These are phyloP conservation scores for Silurus asotus DNA, from an alignment of 2,113 vertebrate species.

Conservation along the genomic window DNA sequence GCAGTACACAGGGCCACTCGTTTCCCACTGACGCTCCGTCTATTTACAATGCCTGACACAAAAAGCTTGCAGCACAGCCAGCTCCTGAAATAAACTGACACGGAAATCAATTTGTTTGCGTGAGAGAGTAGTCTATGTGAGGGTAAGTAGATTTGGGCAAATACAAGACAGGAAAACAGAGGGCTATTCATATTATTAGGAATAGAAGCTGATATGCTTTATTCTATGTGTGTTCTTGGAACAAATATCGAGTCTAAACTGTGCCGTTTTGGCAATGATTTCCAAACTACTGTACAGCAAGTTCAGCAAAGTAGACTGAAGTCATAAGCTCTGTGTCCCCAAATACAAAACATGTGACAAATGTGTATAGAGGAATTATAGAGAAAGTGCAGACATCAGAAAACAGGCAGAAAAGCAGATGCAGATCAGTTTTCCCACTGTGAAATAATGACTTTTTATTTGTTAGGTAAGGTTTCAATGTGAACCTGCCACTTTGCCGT, in stretches of 20 bases:
- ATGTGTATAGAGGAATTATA: constrained; percentile 18
- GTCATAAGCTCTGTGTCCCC: not conserved
- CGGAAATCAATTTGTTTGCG: constrained; percentile 41
- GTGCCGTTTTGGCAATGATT: not conserved
- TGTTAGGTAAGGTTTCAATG: not conserved
- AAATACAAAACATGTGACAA: constrained; percentile 18
- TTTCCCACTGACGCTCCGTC: constrained; percentile 33
- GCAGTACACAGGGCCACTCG: constrained; percentile 19
- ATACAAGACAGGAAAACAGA: not conserved
- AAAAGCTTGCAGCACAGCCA: constrained; percentile 32
- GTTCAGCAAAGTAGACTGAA: not conserved
- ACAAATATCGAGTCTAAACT: constrained; percentile 1
- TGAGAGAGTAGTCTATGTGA: constrained; percentile 28
- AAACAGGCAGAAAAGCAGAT: not conserved
- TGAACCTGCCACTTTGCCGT: not conserved
- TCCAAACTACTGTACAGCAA: constrained; percentile 5
- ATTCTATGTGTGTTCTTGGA: constrained; percentile 36
- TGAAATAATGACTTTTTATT: not conserved
- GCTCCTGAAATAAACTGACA: constrained; percentile 37
- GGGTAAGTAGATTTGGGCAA: constrained; percentile 3
- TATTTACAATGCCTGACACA: constrained; percentile 48
- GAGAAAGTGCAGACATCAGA: constrained; percentile 11
- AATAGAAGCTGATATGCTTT: constrained; percentile 10
- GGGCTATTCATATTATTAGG: not conserved
- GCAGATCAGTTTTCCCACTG: not conserved